These are phyloP conservation scores for Drosophila micromelanica DNA, from an alignment of 1,140 invertebrate genomes.

Conservation along the genomic window DNA sequence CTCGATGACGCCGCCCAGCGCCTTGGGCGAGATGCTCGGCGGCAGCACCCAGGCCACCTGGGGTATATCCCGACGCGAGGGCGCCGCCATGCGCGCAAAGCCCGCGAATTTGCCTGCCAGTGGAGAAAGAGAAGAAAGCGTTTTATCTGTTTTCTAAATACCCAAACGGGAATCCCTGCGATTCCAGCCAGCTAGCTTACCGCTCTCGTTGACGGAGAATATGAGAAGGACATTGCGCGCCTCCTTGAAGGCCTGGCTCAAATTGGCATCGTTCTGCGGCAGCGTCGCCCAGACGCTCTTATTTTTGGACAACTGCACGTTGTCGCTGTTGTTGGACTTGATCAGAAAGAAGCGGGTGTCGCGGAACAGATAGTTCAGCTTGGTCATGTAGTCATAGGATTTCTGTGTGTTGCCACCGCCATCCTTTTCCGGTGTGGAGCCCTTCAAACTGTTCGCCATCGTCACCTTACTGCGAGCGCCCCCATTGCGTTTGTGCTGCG, in stretches of 20 bases:
- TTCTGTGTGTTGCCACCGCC: conserved; percentile 85
- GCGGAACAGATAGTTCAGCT: conserved; percentile 97
- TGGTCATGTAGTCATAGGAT: conserved; percentile 93
- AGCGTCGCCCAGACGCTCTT: conserved; percentile 99
- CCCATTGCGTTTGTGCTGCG: conserved; percentile 78
- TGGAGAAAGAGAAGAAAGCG: not conserved
- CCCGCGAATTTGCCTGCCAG: conserved; percentile 90
- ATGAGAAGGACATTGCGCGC: conserved; percentile 97
- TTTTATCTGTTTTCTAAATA: conserved; percentile 1
- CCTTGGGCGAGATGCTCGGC: conserved; percentile 95
- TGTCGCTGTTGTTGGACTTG: conserved; percentile 99
- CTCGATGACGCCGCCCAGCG: conserved; percentile 97
- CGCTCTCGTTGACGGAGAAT: conserved; percentile 99
- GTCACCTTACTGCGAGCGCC: conserved; percentile 40
- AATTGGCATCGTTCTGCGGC: conserved; percentile 97
- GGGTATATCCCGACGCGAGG: conserved; percentile 94
- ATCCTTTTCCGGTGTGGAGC: conserved; percentile 68
- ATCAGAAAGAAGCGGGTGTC: conserved; percentile 98
- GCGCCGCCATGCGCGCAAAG: conserved; percentile 94
- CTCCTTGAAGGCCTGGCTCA: conserved; percentile 97
- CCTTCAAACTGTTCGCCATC: conserved; percentile 55
- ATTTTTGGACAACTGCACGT: conserved; percentile 96
- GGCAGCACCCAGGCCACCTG: conserved; percentile 97
- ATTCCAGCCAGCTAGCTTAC: conserved; percentile 78
- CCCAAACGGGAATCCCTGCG: not conserved